phyloP scores from a whole-genome alignment of 2,888 invertebrate genomes.

The Rhaphigaster nebulosa region DNA sequence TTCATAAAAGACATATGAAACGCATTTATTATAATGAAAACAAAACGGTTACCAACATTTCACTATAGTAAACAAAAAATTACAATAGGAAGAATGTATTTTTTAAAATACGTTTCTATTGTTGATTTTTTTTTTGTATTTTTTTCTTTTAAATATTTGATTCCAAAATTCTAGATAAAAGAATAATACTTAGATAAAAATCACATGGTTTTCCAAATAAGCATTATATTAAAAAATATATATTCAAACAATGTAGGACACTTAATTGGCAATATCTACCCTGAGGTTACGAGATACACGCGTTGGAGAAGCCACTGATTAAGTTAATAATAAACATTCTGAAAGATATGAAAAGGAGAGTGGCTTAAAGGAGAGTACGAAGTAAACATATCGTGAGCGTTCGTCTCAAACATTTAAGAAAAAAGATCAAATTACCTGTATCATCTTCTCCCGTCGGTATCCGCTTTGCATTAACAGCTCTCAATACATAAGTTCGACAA shows the following conservation, averaged over 20 bases:
- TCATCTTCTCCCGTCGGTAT: not conserved
- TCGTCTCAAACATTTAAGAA: not conserved
- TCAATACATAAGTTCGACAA: not conserved
- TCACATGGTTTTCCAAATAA: slow-evolving; percentile 54
- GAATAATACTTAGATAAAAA: slow-evolving; percentile 53
- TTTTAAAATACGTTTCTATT: not conserved
- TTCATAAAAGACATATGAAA: slow-evolving; percentile 48
- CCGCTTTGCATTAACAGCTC: slow-evolving; percentile 21
- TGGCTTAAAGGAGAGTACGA: not conserved
- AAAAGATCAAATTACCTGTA: slow-evolving; percentile 37
- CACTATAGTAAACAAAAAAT: not conserved
- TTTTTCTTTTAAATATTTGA: not conserved
- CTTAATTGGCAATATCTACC: slow-evolving; percentile 57
- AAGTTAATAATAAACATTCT: not conserved
- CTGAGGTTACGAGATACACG: slow-evolving; percentile 52
- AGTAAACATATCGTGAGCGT: not conserved
- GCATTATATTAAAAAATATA: slow-evolving; percentile 55
- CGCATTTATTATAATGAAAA: not conserved
- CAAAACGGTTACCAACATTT: slow-evolving; percentile 4
- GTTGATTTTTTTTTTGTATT: not conserved
- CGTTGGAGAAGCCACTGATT: slow-evolving; percentile 6
- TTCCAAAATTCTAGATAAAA: slow-evolving; percentile 38
- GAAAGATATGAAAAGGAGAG: not conserved
- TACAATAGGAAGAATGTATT: not conserved
- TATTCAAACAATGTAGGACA: slow-evolving; percentile 52